Percentiles rank a stretch among this genome's conserved stretches.
These are phyloP conservation scores for Caenorhabditis sp. DNA, from an alignment of 2,888 invertebrate species.

Conservation along the genomic window DNA sequence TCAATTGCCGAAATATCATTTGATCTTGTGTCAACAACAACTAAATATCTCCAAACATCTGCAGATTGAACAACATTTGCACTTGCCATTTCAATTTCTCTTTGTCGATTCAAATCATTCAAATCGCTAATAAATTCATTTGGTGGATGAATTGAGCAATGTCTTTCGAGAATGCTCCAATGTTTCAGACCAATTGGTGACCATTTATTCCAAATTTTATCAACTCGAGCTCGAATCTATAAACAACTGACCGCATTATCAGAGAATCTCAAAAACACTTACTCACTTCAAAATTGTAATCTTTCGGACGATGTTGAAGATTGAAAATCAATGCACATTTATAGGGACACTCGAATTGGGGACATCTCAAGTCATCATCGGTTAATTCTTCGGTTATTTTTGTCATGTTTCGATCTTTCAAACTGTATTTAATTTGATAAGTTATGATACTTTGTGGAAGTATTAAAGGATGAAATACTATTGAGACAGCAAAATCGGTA, in stretches of 20 bases:
- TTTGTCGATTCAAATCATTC: conserved; percentile 43
- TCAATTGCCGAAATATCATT: conserved; percentile 53
- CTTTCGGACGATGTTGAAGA: conserved; percentile 46
- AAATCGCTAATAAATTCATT: conserved; percentile 41
- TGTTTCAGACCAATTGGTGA: conserved; percentile 43
- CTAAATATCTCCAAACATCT: conserved; percentile 53
- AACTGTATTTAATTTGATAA: conserved; percentile 57
- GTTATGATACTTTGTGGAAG: conserved; percentile 36
- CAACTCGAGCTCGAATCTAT: conserved; percentile 55
- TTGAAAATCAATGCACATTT: conserved; percentile 55
- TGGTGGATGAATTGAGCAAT: conserved; percentile 58
- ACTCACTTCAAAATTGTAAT: conserved; percentile 52
- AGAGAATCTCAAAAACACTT: neutral
- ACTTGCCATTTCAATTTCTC: conserved; percentile 47
- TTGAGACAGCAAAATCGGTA: conserved; percentile 55
- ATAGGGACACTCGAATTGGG: conserved; percentile 60
- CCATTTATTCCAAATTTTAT: conserved; percentile 60
- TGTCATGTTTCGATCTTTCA: conserved; percentile 37
- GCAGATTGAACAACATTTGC: conserved; percentile 23
- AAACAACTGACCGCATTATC: neutral
- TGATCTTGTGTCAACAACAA: conserved; percentile 55
- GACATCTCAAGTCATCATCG: conserved; percentile 47
- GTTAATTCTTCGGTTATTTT: conserved; percentile 45
- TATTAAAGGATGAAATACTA: conserved; percentile 58
- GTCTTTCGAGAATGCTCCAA: conserved; percentile 60